Conservation (phyloP, 2,888 invertebrate species). For the Acronicta aceris region DNA sequence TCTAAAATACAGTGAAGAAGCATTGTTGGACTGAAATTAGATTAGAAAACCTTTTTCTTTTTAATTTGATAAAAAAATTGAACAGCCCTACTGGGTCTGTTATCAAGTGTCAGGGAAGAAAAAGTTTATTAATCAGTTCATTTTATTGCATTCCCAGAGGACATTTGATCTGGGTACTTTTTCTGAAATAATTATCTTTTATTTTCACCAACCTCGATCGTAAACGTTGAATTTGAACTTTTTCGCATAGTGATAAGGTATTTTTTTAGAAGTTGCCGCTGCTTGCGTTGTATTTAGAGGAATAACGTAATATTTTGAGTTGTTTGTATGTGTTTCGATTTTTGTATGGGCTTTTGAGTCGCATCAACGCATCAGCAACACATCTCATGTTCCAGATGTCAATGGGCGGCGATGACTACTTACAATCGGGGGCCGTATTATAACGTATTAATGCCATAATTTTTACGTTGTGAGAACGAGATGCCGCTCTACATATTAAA, state of each 20-base stretch:
- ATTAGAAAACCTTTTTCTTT: slow-evolving; percentile 23
- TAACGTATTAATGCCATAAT: too few relatives aligned
- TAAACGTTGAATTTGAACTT: neutral
- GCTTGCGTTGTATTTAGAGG: neutral
- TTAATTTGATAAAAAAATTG: slow-evolving; percentile 51
- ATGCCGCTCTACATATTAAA: too few relatives aligned
- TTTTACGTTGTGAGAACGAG: too few relatives aligned
- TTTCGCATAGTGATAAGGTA: neutral
- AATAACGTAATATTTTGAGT: neutral
- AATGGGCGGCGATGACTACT: too few relatives aligned
- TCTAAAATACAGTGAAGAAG: slow-evolving; percentile 3
- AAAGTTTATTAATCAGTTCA: slow-evolving; percentile 48
- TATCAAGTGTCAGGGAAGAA: slow-evolving; percentile 38
- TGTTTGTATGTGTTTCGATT: neutral
- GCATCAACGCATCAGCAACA: too few relatives aligned
- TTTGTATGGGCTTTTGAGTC: too few relatives aligned
- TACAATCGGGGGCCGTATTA: too few relatives aligned
- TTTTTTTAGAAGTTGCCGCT: neutral
- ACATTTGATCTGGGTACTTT: slow-evolving; percentile 13
- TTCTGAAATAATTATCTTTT: slow-evolving; percentile 26
- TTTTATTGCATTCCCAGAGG: slow-evolving; percentile 40
- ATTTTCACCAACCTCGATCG: slow-evolving; percentile 10
- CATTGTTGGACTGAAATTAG: slow-evolving; percentile 6
- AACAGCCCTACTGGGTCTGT: slow-evolving; percentile 17
- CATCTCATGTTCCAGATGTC: too few relatives aligned